These are phyloP conservation scores for Cyprinodon brontotheroides DNA, from an alignment of 2,113 vertebrate genomes.

Conservation along the genomic window DNA sequence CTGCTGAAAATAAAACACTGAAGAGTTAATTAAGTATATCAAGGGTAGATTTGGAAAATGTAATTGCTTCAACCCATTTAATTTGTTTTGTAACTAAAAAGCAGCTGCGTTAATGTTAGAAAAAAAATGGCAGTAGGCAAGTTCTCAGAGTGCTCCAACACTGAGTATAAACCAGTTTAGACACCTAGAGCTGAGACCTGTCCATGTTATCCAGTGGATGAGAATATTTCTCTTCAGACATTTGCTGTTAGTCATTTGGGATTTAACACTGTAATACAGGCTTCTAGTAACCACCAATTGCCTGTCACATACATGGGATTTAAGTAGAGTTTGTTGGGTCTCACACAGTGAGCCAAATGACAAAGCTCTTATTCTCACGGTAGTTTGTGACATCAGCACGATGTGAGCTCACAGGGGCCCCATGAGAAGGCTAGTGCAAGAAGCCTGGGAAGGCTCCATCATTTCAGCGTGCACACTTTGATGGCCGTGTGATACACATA, in stretches of 20 bases:
- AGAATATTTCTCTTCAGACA: conserved; percentile 20
- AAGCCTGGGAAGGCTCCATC: conserved; percentile 59
- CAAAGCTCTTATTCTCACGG: conserved; percentile 64
- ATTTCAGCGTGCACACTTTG: conserved; percentile 56
- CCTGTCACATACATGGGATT: conserved; percentile 48
- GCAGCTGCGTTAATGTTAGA: neutral
- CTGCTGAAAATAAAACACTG: too few species aligned
- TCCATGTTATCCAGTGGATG: neutral
- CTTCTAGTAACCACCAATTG: conserved; percentile 21
- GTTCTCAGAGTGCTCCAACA: conserved; percentile 6
- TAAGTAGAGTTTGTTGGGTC: conserved; percentile 27
- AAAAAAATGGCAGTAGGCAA: neutral
- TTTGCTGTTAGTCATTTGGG: conserved; percentile 23
- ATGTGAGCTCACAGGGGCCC: conserved; percentile 32
- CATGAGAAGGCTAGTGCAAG: conserved; percentile 62
- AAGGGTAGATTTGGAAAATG: neutral
- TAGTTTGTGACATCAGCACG: conserved; percentile 33
- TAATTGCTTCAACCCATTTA: neutral
- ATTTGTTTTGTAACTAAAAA: conserved; percentile 2
- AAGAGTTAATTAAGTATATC: neutral
- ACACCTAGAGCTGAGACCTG: conserved; percentile 7
- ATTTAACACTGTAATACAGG: conserved; percentile 20
- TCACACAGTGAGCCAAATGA: conserved; percentile 41
- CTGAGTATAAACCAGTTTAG: neutral
- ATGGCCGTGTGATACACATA: conserved; percentile 75